phyloP scores from a whole-genome alignment of 2,888 invertebrate species.

The Lumbricus terrestris region DNA sequence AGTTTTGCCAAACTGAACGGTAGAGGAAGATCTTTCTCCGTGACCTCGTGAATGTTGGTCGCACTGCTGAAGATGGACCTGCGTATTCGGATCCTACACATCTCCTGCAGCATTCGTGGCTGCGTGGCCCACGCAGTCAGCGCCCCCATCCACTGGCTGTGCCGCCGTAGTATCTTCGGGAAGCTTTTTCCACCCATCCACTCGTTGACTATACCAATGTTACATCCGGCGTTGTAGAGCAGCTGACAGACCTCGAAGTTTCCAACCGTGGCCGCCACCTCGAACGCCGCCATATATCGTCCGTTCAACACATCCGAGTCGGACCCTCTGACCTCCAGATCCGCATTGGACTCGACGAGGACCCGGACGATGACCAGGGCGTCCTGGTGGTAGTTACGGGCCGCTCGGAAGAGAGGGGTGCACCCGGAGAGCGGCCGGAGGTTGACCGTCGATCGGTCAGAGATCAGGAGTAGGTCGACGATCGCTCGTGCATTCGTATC shows the following conservation, averaged over 20 bases:
- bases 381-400: not conserved
- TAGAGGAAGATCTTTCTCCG: slow-evolving; percentile 75
- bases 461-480: not conserved
- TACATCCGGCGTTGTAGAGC: not conserved
- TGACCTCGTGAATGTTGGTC: too few relatives aligned
- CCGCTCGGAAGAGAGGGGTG: not conserved
- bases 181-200: not conserved
- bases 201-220: not conserved
- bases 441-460: not conserved
- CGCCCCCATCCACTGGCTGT: not conserved
- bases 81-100: not conserved
- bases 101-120: not conserved
- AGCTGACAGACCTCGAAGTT: not conserved
- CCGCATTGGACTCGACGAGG: not conserved
- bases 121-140: not conserved
- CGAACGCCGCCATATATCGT: not conserved
- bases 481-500: not conserved
- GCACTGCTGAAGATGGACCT: not conserved
- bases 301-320: not conserved
- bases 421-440: not conserved
- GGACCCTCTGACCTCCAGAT: not conserved
- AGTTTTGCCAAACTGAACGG: slow-evolving; percentile 83
- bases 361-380: not conserved
- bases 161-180: not conserved
- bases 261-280: not conserved